These are phyloP conservation scores for Nomada flava DNA, from an alignment of 2,888 invertebrate species.

Conservation along the genomic window DNA sequence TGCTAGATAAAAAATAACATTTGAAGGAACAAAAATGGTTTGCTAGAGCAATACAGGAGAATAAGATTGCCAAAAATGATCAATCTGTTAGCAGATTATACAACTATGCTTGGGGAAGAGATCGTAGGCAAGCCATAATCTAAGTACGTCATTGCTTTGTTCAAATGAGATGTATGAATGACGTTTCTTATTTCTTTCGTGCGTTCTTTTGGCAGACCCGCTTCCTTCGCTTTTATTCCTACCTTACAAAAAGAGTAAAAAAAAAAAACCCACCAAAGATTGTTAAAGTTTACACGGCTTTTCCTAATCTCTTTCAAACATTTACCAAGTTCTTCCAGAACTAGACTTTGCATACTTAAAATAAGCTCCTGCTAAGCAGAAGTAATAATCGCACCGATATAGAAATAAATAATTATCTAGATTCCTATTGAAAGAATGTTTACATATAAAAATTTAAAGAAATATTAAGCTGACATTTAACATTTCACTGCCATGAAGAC, in stretches of 20 bases:
- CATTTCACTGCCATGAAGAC: conserved; percentile 69
- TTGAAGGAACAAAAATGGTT: conserved; percentile 54
- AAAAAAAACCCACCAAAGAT: conserved; percentile 17
- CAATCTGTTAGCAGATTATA: conserved; percentile 67
- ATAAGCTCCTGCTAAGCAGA: conserved; percentile 63
- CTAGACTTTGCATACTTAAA: conserved; percentile 68
- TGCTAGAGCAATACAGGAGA: conserved; percentile 51
- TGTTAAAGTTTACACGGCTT: conserved; percentile 51
- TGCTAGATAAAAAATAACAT: conserved; percentile 53
- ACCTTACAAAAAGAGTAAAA: conserved; percentile 34
- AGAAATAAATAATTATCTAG: conserved; percentile 72
- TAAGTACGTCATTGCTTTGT: conserved; percentile 66
- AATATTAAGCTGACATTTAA: conserved; percentile 70
- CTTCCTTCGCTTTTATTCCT: conserved; percentile 18
- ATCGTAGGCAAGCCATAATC: conserved; percentile 73
- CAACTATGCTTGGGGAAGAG: conserved; percentile 69
- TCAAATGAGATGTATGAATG: conserved; percentile 54
- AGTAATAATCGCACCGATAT: conserved; percentile 68
- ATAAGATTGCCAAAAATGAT: conserved; percentile 63
- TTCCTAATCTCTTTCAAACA: conserved; percentile 53
- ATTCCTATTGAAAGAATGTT: conserved; percentile 65
- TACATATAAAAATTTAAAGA: conserved; percentile 71
- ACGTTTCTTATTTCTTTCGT: conserved; percentile 40
- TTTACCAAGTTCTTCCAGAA: conserved; percentile 64
- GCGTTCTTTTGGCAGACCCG: conserved; percentile 20